Percentiles rank a stretch among this genome's conserved stretches.
These are phyloP conservation scores for Clarias platycephalus DNA, from an alignment of 2,797 vertebrate species.

Conservation along the genomic window DNA sequence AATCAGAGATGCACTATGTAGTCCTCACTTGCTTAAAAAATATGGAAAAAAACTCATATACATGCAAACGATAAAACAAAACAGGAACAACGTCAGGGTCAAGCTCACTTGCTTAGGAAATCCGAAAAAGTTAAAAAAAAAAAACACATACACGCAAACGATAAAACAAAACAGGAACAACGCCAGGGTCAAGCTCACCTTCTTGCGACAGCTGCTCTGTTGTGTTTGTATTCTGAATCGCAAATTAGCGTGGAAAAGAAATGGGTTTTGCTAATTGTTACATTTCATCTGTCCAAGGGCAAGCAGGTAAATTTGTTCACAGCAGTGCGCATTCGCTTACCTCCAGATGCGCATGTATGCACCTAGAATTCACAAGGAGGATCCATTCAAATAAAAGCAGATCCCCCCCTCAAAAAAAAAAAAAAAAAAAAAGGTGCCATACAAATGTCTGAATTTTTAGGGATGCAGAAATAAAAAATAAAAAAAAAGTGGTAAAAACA, in stretches of 20 bases:
- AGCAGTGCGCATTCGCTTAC: slow-evolving; percentile 68
- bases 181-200: too few relatives aligned
- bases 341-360: slow-evolving; percentile 78
- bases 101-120: slow-evolving; percentile 62
- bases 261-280: slow-evolving; percentile 78
- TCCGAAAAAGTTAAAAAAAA: too few relatives aligned
- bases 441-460: slow-evolving; percentile 54
- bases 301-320: slow-evolving; percentile 71
- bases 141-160: too few relatives aligned
- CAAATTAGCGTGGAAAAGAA: slow-evolving; percentile 72
- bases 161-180: too few relatives aligned
- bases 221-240: slow-evolving; percentile 77
- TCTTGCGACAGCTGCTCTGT: slow-evolving; percentile 74
- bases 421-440: slow-evolving; percentile 37
- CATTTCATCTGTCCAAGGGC: slow-evolving; percentile 80
- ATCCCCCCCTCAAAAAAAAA: slow-evolving; percentile 1
- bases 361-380: slow-evolving; percentile 60
- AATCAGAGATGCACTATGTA: not conserved
- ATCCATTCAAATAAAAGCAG: slow-evolving; percentile 34
- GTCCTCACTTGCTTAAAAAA: slow-evolving; percentile 6
- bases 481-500: not conserved
- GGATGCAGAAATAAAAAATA: slow-evolving; percentile 14
- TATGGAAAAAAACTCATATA: slow-evolving; percentile 57
- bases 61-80: slow-evolving; percentile 56
- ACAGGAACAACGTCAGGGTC: slow-evolving; percentile 77